Conservation (phyloP, 2,113 vertebrate genomes). For the Oplegnathus fasciatus region DNA sequence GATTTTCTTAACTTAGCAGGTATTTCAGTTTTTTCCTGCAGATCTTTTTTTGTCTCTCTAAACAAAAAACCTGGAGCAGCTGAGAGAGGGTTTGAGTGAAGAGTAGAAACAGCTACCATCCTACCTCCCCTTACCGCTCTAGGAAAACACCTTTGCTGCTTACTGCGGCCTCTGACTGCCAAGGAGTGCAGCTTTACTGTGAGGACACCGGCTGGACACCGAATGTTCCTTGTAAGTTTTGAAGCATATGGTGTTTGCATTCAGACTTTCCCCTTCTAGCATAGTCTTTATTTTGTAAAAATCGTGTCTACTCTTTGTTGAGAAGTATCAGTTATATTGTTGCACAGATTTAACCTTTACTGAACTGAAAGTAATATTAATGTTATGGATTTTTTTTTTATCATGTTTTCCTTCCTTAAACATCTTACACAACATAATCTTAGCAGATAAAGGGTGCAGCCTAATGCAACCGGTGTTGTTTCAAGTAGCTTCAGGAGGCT, state of each 20-base stretch:
- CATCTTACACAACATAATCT: background rate
- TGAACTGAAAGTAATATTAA: background rate
- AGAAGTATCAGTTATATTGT: background rate
- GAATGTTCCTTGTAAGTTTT: background rate
- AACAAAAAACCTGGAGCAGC: background rate
- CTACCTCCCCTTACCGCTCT: background rate
- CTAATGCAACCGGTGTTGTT: background rate
- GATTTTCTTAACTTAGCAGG: background rate
- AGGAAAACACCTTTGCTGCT: background rate
- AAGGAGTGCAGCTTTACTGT: background rate
- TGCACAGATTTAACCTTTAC: background rate
- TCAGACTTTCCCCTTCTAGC: background rate
- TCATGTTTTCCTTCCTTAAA: background rate
- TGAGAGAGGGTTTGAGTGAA: background rate
- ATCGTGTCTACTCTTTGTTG: background rate
- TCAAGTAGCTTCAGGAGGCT: background rate
- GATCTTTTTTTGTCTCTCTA: background rate
- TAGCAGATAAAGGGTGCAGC: background rate
- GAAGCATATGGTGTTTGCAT: background rate
- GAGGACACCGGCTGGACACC: background rate
- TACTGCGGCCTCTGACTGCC: background rate
- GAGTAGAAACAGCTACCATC: background rate
- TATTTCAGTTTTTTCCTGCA: background rate
- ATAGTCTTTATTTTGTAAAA: background rate
- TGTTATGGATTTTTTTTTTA: background rate